Evolutionary conservation across 2,797 vertebrate species (phyloP), one percentile per base, ranked within the genome.

Genomic region (Rhyacichthys aspro): DNA sequence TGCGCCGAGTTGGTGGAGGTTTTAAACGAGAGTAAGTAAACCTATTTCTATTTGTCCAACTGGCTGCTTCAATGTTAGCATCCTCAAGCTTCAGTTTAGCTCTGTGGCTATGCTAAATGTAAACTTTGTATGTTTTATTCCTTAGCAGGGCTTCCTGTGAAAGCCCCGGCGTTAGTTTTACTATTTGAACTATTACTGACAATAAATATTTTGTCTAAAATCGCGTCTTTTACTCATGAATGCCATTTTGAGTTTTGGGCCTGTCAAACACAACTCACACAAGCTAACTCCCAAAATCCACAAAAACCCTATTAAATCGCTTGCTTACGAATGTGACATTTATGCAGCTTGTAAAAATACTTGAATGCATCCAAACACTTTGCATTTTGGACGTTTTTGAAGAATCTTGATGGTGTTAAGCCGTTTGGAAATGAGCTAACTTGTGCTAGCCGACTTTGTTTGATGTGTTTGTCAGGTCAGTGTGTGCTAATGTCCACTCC

Each of bases 1-100:
- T 98, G 96, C 93, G 95, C 95, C 91, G 96, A 98, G 94, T 94
- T 98, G 95, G 94, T 98, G 94, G 96, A 98, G 94, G 96, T 97
- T 91, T 94, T 98, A 90, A 98, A 97, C 89, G 95, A 98, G 92
- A 98, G 96, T 98, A 94, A 97, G 96, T 96, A 63, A 48, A 49
- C 18, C 33, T 50, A 10, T 9, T 71, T 68, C 33, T 64, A 37
- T 67, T 37, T 61, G 36, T 28, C 18, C 43, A 16, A 49, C 5
- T 69, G 67, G 76, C 73, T 61, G 44, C 62, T 55, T 8, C 46
- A 0, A 4, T 64, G 63, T 70, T 85, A 85, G 79, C 85, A 50
- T 19, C 36, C 60, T n/a, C 76, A 67, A 43, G 42, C 42, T 43
- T 39, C 53, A 62, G 23, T 65, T 46, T 85, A 81, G 84, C 88